phyloP scores from a whole-genome alignment of 2,113 vertebrate genomes.

The Manacus vitellinus region DNA sequence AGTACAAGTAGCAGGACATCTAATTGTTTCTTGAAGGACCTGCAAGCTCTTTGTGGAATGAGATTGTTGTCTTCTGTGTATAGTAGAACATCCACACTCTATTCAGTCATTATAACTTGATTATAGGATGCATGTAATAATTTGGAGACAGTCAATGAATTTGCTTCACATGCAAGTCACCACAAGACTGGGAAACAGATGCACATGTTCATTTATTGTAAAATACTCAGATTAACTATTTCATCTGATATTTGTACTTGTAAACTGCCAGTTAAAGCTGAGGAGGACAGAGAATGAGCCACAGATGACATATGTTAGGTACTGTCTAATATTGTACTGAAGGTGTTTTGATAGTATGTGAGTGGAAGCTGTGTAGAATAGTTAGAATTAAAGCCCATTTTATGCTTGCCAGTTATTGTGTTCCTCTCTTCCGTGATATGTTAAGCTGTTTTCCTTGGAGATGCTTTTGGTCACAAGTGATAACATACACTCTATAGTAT shows the following conservation, averaged over 20 bases:
- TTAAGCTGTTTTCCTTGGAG: neutral
- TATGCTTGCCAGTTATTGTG: constrained; percentile 10
- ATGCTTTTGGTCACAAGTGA: neutral
- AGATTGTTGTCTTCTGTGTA: constrained; percentile 79
- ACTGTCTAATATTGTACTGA: neutral
- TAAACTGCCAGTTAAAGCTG: constrained; percentile 70
- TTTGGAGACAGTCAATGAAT: constrained; percentile 80
- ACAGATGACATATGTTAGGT: neutral
- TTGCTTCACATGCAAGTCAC: constrained; percentile 72
- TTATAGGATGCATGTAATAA: constrained; percentile 82
- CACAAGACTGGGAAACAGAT: constrained; percentile 75
- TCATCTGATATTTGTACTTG: constrained; percentile 73
- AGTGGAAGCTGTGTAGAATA: neutral
- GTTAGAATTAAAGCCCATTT: constrained; percentile 12
- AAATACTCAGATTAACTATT: constrained; percentile 81
- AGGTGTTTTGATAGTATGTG: neutral
- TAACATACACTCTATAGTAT: neutral
- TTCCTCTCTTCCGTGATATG: neutral
- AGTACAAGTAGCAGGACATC: constrained; percentile 69
- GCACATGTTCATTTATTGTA: constrained; percentile 78
- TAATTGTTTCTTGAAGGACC: constrained; percentile 82
- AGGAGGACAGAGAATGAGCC: constrained; percentile 9
- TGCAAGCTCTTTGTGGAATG: constrained; percentile 77
- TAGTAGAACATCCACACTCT: constrained; percentile 75
- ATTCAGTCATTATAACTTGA: constrained; percentile 80